Conservation (phyloP, 2,797 vertebrate species). For the Potorous gilbertii region DNA sequence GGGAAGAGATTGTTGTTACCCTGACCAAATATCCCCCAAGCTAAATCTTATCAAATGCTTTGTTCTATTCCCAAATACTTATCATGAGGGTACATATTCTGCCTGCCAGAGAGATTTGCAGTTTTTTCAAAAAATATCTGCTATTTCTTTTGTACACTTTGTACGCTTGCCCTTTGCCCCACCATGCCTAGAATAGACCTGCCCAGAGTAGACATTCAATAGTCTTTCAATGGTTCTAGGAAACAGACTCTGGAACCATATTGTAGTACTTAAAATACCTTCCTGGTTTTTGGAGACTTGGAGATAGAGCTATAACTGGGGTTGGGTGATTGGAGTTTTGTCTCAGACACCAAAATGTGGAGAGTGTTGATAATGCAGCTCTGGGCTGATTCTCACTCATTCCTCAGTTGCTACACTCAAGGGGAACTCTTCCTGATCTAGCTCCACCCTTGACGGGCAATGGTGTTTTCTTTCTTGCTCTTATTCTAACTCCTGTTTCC, state of each 20-base stretch:
- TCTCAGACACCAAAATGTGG: background rate
- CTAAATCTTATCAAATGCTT: background rate
- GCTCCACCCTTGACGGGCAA: background rate
- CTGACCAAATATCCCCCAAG: background rate
- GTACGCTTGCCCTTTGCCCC: background rate
- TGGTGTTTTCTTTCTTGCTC: background rate
- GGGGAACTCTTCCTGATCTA: background rate
- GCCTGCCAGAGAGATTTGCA: constrained; percentile 1
- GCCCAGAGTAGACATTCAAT: background rate
- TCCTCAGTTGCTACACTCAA: background rate
- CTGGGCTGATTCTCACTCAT: background rate
- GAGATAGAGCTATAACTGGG: no score
- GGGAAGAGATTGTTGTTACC: background rate
- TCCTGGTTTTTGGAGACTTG: background rate
- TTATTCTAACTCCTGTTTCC: background rate
- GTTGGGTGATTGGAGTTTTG: background rate
- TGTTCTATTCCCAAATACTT: background rate
- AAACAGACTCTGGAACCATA: background rate
- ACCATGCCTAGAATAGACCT: background rate
- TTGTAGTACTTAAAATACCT: background rate
- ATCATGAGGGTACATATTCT: background rate
- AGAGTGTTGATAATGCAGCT: background rate
- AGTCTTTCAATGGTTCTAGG: background rate
- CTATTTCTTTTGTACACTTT: constrained; percentile 14
- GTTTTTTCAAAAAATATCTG: background rate